Conservation (phyloP, 2,888 invertebrate species). For the Nipponacmea schrenckii region DNA sequence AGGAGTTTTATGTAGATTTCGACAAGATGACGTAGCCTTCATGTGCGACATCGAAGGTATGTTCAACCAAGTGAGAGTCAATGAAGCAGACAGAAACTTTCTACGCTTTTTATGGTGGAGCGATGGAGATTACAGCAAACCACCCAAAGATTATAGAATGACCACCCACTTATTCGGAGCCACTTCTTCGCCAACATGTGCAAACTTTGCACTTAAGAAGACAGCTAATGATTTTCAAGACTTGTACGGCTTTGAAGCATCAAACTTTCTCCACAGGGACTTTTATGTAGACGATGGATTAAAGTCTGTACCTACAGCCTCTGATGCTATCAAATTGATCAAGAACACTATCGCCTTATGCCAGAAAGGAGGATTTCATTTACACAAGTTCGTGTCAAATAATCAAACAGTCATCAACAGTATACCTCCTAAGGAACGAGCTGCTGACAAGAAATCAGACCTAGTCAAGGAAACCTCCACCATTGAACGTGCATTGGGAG, state of each 20-base stretch:
- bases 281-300: slow-evolving; percentile 14
- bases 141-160: slow-evolving; percentile 21
- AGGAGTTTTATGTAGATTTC: slow-evolving; percentile 17
- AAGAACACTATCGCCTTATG: not conserved
- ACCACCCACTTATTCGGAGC: slow-evolving; percentile 28
- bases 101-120: slow-evolving; percentile 11
- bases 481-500: slow-evolving; percentile 27
- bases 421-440: slow-evolving; percentile 2
- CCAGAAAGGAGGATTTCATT: not conserved
- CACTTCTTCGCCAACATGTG: slow-evolving; percentile 17
- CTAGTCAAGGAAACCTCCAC: slow-evolving; percentile 14
- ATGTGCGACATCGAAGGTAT: slow-evolving; percentile 22
- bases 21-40: slow-evolving; percentile 14
- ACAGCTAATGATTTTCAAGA: not conserved
- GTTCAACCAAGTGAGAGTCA: slow-evolving; percentile 22
- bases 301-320: not conserved
- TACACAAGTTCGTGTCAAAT: slow-evolving; percentile 3
- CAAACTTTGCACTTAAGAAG: slow-evolving; percentile 3
- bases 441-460: slow-evolving; percentile 1
- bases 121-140: slow-evolving; percentile 7
- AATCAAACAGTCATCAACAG: not conserved
- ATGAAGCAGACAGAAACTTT: slow-evolving; percentile 15
- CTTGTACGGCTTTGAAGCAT: not conserved
- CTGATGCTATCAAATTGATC: not conserved
- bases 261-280: not conserved